These are phyloP conservation scores for Schizopygopsis malacanthus DNA, from an alignment of 2,797 vertebrate species.

Conservation along the genomic window DNA sequence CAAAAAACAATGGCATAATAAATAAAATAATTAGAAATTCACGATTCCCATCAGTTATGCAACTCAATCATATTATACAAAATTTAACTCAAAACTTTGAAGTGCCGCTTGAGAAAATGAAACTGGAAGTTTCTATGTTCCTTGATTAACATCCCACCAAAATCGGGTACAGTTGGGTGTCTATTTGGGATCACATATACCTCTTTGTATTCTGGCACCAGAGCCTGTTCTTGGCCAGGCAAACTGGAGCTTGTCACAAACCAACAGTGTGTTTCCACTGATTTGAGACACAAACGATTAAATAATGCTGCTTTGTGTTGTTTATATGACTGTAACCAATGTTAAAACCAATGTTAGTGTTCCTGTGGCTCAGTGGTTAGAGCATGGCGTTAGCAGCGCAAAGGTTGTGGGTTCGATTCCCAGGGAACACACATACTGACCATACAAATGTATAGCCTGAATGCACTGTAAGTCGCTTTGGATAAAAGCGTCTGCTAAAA, in stretches of 20 bases:
- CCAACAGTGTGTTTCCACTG: background rate
- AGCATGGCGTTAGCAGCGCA: no score
- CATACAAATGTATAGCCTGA: no score
- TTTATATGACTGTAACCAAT: background rate
- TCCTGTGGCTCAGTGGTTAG: no score
- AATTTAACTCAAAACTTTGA: background rate
- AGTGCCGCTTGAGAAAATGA: background rate
- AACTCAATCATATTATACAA: background rate
- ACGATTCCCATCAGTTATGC: background rate
- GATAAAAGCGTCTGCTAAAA: no score
- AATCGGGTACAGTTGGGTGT: background rate
- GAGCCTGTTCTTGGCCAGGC: background rate
- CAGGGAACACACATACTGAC: no score
- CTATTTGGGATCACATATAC: background rate
- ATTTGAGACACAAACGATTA: background rate
- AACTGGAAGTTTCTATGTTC: background rate
- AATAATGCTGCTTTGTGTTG: background rate
- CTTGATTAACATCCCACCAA: background rate
- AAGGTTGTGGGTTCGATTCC: no score
- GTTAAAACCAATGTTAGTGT: no score
- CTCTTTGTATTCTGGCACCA: background rate
- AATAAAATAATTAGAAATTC: background rate
- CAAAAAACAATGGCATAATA: conserved; percentile 26
- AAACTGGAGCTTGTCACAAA: background rate
- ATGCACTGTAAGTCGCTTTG: no score